Conservation (phyloP, 2,797 vertebrate species). For the Sternotherus odoratus region DNA sequence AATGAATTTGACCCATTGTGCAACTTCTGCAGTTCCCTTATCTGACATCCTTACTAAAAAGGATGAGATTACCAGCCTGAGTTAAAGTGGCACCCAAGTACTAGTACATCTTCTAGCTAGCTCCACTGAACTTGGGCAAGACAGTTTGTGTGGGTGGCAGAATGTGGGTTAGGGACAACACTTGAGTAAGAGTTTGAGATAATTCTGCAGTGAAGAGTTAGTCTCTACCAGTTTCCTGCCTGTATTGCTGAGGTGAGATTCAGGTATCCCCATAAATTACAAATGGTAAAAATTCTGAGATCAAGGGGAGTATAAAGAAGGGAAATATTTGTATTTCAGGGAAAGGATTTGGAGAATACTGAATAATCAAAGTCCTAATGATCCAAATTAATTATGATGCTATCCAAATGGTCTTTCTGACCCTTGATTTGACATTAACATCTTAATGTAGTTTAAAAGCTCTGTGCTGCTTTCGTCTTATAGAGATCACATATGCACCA, state of each 20-base stretch:
- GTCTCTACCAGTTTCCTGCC: background rate
- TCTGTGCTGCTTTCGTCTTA: background rate
- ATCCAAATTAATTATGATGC: background rate
- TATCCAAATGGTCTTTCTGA: background rate
- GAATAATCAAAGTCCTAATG: background rate
- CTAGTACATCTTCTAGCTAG: background rate
- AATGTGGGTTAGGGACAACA: background rate
- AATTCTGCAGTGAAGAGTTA: background rate
- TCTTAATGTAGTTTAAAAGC: background rate
- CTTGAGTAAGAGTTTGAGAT: background rate
- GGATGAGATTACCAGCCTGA: background rate
- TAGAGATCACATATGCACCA: background rate
- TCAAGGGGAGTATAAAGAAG: background rate
- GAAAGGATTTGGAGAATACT: background rate
- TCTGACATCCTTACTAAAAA: background rate
- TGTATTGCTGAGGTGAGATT: background rate
- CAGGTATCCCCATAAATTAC: background rate
- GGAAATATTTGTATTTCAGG: background rate
- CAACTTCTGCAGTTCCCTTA: background rate
- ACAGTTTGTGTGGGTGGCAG: background rate
- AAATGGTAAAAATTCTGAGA: background rate
- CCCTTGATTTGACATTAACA: background rate
- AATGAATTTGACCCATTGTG: background rate
- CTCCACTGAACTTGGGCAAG: background rate
- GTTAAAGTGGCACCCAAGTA: rapidly evolving